Conservation (phyloP, 2,113 vertebrate species). For the Psammodynastes pulverulentus region DNA sequence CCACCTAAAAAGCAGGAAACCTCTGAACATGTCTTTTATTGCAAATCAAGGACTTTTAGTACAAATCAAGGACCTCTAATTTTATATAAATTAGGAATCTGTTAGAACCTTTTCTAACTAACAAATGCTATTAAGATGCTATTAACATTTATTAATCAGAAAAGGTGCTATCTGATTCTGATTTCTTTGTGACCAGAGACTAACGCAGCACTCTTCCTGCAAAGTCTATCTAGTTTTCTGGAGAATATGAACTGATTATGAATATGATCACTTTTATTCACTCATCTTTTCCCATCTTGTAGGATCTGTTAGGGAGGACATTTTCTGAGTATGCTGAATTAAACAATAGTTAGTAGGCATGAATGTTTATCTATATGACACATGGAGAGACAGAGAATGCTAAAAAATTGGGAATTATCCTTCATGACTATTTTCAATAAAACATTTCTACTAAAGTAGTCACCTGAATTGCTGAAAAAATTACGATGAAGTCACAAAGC, state of each 20-base stretch:
- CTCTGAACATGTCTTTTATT: not conserved
- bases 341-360: not conserved
- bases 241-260: not conserved
- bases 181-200: not conserved
- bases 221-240: not conserved
- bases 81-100: not conserved
- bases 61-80: not conserved
- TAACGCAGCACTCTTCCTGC: not conserved
- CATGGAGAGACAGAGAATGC: not conserved
- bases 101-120: not conserved
- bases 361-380: not conserved
- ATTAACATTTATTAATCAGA: not conserved
- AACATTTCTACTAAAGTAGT: not conserved
- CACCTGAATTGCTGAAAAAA: not conserved
- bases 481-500: not conserved
- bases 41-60: no score
- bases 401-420: not conserved
- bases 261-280: not conserved
- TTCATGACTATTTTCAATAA: not conserved
- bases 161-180: not conserved
- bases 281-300: not conserved
- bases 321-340: not conserved
- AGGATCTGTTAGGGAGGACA: not conserved
- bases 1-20: not conserved
- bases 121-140: not conserved